These are phyloP conservation scores for Plusia festucae DNA, from an alignment of 2,888 invertebrate species.

Conservation along the genomic window DNA sequence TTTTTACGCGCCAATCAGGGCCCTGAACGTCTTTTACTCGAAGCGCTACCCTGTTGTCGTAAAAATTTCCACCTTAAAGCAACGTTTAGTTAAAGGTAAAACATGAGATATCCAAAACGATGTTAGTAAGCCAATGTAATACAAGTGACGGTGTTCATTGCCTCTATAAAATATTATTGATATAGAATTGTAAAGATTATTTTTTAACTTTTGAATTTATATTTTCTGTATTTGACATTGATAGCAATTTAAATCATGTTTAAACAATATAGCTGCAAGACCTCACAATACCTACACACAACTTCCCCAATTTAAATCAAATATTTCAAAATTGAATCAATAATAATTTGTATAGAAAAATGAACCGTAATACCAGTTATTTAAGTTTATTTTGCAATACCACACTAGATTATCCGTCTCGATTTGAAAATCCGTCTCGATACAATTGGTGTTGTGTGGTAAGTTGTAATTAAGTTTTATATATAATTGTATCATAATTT, in stretches of 20 bases:
- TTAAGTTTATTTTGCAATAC: conserved; percentile 7
- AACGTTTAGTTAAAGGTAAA: conserved; percentile 28
- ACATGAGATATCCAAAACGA: conserved; percentile 15
- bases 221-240: too few species aligned
- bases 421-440: conserved; percentile 42
- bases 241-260: too few species aligned
- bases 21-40: too few species aligned
- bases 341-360: neutral
- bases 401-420: conserved; percentile 21
- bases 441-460: conserved; percentile 54
- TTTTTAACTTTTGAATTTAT: too few species aligned
- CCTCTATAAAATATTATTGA: neutral
- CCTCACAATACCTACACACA: too few species aligned
- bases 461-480: conserved; percentile 47
- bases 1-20: too few species aligned
- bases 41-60: conserved; percentile 34
- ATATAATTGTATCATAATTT: conserved; percentile 48
- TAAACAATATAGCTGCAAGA: too few species aligned
- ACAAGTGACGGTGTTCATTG: neutral
- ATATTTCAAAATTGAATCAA: neutral
- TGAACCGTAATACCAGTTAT: conserved; percentile 1
- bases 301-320: too few species aligned
- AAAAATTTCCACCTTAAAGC: neutral
- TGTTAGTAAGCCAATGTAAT: conserved; percentile 7
- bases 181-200: neutral